Percentiles rank a stretch among this genome's conserved stretches.
phyloP scores from a whole-genome alignment of 2,888 invertebrate genomes.

The Calliopum simillimum region DNA sequence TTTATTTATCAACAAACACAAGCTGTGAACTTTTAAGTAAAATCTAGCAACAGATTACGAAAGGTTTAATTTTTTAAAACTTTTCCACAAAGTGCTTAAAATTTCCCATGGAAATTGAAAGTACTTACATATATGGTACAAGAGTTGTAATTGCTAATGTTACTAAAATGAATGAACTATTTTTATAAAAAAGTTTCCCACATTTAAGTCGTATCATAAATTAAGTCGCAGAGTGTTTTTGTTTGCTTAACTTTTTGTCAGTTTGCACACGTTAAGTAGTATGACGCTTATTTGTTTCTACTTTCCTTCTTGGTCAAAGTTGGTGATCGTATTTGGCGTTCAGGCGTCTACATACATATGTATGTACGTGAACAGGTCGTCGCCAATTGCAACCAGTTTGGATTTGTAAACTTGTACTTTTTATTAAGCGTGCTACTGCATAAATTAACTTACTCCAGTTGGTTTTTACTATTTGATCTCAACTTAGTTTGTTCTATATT shows the following conservation, averaged over 20 bases:
- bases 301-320: not conserved
- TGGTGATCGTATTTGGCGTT: not conserved
- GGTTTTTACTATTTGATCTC: not conserved
- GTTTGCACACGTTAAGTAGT: not conserved
- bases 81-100: not conserved
- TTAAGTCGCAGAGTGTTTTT: not conserved
- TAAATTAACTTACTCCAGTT: conserved; percentile 2
- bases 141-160: not conserved
- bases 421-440: not conserved
- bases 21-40: not conserved
- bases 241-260: not conserved
- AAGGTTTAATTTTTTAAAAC: not conserved
- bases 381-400: not conserved
- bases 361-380: not conserved
- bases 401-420: conserved; percentile 4
- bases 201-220: not conserved
- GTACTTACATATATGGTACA: not conserved
- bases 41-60: not conserved
- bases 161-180: not conserved
- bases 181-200: not conserved
- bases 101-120: conserved; percentile 14
- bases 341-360: too few species aligned
- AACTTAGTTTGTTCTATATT: not conserved
- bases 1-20: too few species aligned
- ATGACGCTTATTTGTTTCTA: not conserved